Evolutionary conservation across 2,888 invertebrate genomes (phyloP).

Genomic region (Orgyia antiqua): DNA sequence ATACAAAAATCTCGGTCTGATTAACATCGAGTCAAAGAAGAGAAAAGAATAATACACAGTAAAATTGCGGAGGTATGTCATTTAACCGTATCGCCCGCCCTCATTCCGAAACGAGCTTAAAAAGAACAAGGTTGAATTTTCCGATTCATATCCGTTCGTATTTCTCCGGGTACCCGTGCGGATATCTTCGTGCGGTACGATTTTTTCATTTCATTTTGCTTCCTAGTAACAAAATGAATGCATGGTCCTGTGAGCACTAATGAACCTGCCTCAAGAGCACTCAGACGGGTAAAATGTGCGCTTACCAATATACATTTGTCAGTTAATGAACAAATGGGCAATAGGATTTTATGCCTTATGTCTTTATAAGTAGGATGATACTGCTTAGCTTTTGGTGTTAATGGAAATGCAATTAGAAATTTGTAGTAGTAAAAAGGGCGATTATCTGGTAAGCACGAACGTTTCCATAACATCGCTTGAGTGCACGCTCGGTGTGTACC

Average conservation of each 20-base stretch:
- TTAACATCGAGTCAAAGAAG: slow-evolving; percentile 21
- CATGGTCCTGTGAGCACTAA: slow-evolving; percentile 49
- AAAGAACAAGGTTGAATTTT: slow-evolving; percentile 28
- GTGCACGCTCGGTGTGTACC: slow-evolving; percentile 21
- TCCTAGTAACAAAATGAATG: slow-evolving; percentile 39
- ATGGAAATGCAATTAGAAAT: slow-evolving; percentile 15
- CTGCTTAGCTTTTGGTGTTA: slow-evolving; percentile 8
- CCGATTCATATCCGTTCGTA: slow-evolving; percentile 37
- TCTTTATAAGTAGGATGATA: slow-evolving; percentile 16
- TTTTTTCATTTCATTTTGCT: slow-evolving; percentile 42
- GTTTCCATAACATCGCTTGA: slow-evolving; percentile 32
- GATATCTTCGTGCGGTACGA: slow-evolving; percentile 26
- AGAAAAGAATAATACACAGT: slow-evolving; percentile 20
- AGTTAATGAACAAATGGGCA: slow-evolving; percentile 20
- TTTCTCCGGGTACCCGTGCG: slow-evolving; percentile 26
- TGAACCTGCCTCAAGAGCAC: slow-evolving; percentile 51
- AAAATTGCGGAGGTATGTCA: slow-evolving; percentile 22
- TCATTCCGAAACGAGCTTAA: slow-evolving; percentile 24
- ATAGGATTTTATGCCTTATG: slow-evolving; percentile 32
- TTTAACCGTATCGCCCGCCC: slow-evolving; percentile 18
- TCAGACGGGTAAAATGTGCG: slow-evolving; percentile 33
- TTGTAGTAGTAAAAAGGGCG: slow-evolving; percentile 29
- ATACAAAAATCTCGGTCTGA: too few species aligned
- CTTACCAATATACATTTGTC: slow-evolving; percentile 28
- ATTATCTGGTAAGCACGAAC: slow-evolving; percentile 34